Evolutionary conservation across 2,888 invertebrate genomes (phyloP), one percentile per base, ranked within the genome.

Genomic region (Gryllus longicercus): DNA sequence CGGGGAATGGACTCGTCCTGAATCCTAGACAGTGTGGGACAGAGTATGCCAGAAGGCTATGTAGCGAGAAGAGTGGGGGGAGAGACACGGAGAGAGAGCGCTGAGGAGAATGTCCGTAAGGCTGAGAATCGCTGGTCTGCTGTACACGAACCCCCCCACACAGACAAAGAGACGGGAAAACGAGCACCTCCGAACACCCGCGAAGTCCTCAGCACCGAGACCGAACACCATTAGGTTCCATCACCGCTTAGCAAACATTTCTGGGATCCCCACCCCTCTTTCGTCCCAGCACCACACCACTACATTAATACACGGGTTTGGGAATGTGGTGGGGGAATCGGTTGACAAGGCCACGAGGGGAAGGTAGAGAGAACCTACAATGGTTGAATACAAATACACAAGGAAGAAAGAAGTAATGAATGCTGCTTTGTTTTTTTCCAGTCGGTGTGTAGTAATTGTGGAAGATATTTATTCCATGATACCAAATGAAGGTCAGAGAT

Each of bases 141-240:
- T 18, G 63, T 63, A 63, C 63, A 63, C 63, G n/a, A 63, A 14
- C 63, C 63, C n/a, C 63, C 63, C 63, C 63, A 18, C 63, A 50
- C 38, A 49, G 18, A 49, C 77, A 77, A 50, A 77, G n/a, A 25
- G 77, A 38, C 77, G 49, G 77, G 11, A 49, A 77, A 21, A 77
- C 77, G 77, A 77, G 49, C 77, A 38, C 50, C n/a, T 63, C 76
- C 79, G 77, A 77, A 63, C 77, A 76, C 51, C 76, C 76, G 63
- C 76, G 77, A 77, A 79, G 51, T 49, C 49, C 49, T n/a, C 21
- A 49, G 50, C 50, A 49, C 74, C 74, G 74, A 74, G 78, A 50
- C 25, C 63, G 63, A 63, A 63, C 63, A 63, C 63, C 63, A 63
- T 63, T 63, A 63, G 63, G 63, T 63, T 63, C 63, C 63, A n/a